Conservation (phyloP, 2,888 invertebrate genomes). For the Aproaerema taeniolella region DNA sequence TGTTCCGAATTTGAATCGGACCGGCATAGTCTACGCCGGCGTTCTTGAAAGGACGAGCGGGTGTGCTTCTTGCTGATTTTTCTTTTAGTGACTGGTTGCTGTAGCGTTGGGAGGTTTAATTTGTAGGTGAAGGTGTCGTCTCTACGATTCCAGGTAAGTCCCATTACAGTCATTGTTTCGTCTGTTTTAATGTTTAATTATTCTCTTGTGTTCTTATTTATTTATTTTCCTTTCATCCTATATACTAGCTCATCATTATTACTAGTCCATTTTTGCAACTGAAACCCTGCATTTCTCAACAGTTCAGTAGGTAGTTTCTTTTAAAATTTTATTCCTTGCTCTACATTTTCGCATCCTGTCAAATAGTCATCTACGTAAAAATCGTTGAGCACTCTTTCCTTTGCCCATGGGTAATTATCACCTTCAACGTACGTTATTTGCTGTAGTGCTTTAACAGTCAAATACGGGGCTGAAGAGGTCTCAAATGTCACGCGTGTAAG, state of each 20-base stretch:
- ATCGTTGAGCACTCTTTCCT: conserved; percentile 1
- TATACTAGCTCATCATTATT: conserved; percentile 15
- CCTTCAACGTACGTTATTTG: conserved; percentile 18
- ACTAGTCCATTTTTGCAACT: conserved; percentile 21
- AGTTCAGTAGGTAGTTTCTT: conserved; percentile 23
- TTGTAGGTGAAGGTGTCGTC: conserved; percentile 20
- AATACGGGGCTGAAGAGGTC: conserved; percentile 18
- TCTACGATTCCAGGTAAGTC: conserved; percentile 21
- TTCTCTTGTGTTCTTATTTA: background rate
- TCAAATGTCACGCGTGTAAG: conserved; percentile 21
- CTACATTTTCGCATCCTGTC: conserved; percentile 21
- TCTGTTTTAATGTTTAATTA: no score
- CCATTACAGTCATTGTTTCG: conserved; percentile 20
- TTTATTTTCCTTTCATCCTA: conserved; percentile 6
- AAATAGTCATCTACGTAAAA: conserved; percentile 25
- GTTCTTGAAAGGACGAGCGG: background rate
- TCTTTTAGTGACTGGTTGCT: conserved; percentile 20
- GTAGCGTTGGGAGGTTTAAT: conserved; percentile 16
- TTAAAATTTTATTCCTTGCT: conserved; percentile 18
- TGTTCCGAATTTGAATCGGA: background rate
- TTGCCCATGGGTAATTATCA: conserved; percentile 16
- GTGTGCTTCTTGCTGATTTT: conserved; percentile 3
- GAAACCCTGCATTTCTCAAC: conserved; percentile 20
- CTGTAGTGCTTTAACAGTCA: conserved; percentile 15
- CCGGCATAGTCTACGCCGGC: background rate